Evolutionary conservation across 2,888 invertebrate genomes (phyloP), one percentile per base, ranked within the genome.

Genomic region (Melitaea athalia): DNA sequence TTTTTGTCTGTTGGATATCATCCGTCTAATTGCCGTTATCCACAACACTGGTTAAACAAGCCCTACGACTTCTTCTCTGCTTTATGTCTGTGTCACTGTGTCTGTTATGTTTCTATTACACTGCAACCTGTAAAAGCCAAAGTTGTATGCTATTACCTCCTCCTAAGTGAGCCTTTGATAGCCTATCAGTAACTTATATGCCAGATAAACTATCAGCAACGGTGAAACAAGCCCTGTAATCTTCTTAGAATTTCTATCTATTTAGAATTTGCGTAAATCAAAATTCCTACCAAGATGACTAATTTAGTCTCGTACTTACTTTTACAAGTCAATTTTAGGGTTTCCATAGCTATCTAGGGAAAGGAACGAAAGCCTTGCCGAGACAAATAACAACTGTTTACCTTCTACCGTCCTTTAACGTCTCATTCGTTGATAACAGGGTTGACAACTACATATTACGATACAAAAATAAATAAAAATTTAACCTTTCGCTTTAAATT

Each of bases 321-420:
- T 53, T 24, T 53, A 24, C 24, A 24, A 8, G 12, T 47, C 55
- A 49, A 62, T 66, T 57, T 61, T 24, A 49, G 52, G 43, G n/a
- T 24, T 59, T 68, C 53, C 43, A 57, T 59, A 63, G 31, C 38
- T 52, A 15, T 43, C n/a, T 31, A 14, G 53, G 7, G 12, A 63
- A 59, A 53, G 59, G 62, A 17, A 62, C 47, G 47, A 52, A 53
- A 68, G 38, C 47, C 49, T 53, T 65, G 45, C 43, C 43, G 15
- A 24, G 57, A 43, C 69, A 65, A 64, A 63, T 61, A 57, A 57
- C 57, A 59, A 68, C 63, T 72, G 64, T 67, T 69, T 65, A 69
- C 64, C 63, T 62, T 60, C 31, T 42, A 67, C 66, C 62, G 66
- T 67, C 67, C 65, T 59, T 68, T 63, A 64, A 64, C 63, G 61